A percentile compares a stretch with the other conserved stretches of the same genome.
Evolutionary conservation across 2,797 vertebrate species (phyloP).

Genomic region (Chiloscyllium punctatum): DNA sequence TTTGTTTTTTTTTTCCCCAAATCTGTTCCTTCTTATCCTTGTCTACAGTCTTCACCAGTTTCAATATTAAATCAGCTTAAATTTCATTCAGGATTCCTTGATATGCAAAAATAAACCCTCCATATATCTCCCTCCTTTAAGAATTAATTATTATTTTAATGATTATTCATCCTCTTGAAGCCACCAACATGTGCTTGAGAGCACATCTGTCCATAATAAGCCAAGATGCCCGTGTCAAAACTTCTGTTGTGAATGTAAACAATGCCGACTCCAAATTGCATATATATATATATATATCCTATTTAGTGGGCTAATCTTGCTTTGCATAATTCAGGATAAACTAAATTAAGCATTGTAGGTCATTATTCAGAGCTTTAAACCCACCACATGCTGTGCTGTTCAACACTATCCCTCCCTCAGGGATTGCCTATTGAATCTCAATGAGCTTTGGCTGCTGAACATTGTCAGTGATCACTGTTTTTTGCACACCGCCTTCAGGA

Average conservation of each 20-base stretch:
- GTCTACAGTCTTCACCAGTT: not conserved
- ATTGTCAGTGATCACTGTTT: no score
- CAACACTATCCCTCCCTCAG: no score
- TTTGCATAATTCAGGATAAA: no score
- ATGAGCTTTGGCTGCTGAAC: no score
- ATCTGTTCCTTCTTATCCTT: not conserved
- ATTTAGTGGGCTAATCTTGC: no score
- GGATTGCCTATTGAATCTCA: no score
- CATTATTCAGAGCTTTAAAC: no score
- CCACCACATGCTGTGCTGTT: no score
- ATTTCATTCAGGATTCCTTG: not conserved
- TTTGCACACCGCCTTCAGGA: no score
- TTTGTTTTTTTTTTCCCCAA: not conserved
- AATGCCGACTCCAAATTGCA: no score
- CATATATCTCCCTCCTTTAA: not conserved
- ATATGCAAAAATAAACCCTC: not conserved
- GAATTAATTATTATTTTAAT: not conserved
- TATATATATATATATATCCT: no score
- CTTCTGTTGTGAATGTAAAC: not conserved
- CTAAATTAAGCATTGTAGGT: no score
- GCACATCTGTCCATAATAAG: not conserved
- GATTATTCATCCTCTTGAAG: not conserved
- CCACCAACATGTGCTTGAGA: not conserved
- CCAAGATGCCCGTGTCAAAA: not conserved
- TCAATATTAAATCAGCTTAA: not conserved